Conservation (phyloP, 2,888 invertebrate genomes). For the Agriotes lineatus region DNA sequence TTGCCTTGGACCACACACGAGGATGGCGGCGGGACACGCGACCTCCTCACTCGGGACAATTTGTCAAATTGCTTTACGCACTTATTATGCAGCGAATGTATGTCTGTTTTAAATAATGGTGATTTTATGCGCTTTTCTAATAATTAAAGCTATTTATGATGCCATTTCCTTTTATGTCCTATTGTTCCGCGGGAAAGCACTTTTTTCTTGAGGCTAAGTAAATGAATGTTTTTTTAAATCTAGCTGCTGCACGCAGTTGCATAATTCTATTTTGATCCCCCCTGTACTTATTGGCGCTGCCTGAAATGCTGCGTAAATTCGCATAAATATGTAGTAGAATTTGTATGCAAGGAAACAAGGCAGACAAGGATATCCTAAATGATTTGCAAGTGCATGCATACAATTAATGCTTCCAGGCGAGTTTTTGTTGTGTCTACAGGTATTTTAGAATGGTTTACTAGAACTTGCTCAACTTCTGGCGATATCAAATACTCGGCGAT, state of each 20-base stretch:
- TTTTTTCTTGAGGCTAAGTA: slow-evolving; percentile 27
- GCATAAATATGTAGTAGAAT: neutral
- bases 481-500: neutral
- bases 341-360: slow-evolving; percentile 15
- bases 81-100: slow-evolving; percentile 50
- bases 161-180: slow-evolving; percentile 44
- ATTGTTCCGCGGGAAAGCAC: slow-evolving; percentile 31
- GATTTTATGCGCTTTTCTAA: slow-evolving; percentile 54
- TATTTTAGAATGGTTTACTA: neutral
- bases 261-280: neutral
- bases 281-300: neutral
- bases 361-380: slow-evolving; percentile 16
- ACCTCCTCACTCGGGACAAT: slow-evolving; percentile 45
- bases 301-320: neutral
- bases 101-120: slow-evolving; percentile 52
- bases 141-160: slow-evolving; percentile 52
- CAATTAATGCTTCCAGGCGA: neutral
- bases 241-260: slow-evolving; percentile 13
- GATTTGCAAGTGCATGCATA: neutral
- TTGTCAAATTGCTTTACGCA: slow-evolving; percentile 52
- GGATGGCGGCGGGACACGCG: slow-evolving; percentile 48
- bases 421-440: neutral
- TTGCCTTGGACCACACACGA: slow-evolving; percentile 52
- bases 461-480: neutral
- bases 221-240: slow-evolving; percentile 23